Evolutionary conservation across 2,888 invertebrate species (phyloP).

Genomic region (Elmis aenea): DNA sequence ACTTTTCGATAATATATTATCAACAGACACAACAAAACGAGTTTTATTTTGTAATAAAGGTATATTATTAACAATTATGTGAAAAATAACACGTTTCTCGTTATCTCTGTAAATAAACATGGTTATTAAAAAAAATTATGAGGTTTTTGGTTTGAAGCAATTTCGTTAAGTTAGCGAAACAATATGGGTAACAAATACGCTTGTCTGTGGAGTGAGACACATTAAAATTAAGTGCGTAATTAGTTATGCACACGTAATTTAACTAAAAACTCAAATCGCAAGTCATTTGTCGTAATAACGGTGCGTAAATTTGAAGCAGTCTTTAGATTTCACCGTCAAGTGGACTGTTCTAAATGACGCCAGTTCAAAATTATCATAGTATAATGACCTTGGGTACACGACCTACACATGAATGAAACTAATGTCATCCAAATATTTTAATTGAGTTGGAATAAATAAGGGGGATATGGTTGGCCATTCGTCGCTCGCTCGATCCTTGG

Average conservation of each 20-base stretch:
- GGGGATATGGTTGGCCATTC: conserved; percentile 21
- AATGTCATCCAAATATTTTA: conserved; percentile 31
- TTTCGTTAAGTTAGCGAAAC: no score
- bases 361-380: conserved; percentile 7
- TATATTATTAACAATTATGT: no score
- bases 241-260: conserved; percentile 33
- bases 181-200: no score
- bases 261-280: conserved; percentile 26
- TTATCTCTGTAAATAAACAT: no score
- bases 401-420: conserved; percentile 18
- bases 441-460: conserved; percentile 29
- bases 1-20: no score
- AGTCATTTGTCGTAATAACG: conserved; percentile 28
- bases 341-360: conserved; percentile 10
- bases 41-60: no score
- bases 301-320: conserved; percentile 25
- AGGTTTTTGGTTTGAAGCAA: no score
- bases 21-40: no score
- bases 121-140: no score
- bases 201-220: no score
- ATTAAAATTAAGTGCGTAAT: conserved; percentile 22
- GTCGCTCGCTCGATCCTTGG: conserved; percentile 34
- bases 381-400: conserved; percentile 19
- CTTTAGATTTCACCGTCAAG: no score
- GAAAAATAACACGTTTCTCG: no score